These are phyloP conservation scores for Anoura caudifer DNA, from an alignment of 2,113 vertebrate species.

Conservation along the genomic window DNA sequence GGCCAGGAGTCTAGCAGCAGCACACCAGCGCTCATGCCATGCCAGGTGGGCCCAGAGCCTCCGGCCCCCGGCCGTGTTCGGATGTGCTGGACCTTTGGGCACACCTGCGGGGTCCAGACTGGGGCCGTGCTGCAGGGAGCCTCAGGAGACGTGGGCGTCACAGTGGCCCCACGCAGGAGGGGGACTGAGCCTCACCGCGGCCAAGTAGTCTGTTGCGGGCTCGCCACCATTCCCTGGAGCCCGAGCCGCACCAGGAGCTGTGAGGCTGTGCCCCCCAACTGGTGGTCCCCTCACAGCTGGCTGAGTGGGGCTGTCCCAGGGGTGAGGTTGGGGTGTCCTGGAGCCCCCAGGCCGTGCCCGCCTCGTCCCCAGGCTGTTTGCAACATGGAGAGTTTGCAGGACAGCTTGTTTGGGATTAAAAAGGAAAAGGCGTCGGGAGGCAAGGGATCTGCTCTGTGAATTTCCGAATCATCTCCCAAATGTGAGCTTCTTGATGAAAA, in stretches of 20 bases:
- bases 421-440: conserved; percentile 68
- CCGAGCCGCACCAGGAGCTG: fast-evolving
- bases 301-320: fast-evolving
- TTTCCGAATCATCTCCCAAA: conserved; percentile 88
- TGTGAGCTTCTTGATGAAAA: conserved; percentile 81
- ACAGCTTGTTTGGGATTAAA: conserved; percentile 69
- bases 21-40: not conserved
- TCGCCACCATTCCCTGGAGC: fast-evolving
- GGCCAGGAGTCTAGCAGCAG: fast-evolving
- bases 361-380: fast-evolving
- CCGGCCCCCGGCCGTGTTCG: fast-evolving
- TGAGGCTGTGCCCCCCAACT: not conserved
- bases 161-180: fast-evolving
- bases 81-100: fast-evolving
- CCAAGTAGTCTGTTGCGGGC: not conserved
- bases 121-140: fast-evolving
- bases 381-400: conserved; percentile 35
- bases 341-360: no score
- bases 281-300: fast-evolving
- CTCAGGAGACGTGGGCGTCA: fast-evolving
- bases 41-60: fast-evolving
- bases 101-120: fast-evolving
- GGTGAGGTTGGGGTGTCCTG: not conserved
- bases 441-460: conserved; percentile 84
- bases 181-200: not conserved